A percentile compares a stretch with the other conserved stretches of the same genome.
Conservation (phyloP, 1,140 invertebrate species). For the Drosophila gunungcola region DNA sequence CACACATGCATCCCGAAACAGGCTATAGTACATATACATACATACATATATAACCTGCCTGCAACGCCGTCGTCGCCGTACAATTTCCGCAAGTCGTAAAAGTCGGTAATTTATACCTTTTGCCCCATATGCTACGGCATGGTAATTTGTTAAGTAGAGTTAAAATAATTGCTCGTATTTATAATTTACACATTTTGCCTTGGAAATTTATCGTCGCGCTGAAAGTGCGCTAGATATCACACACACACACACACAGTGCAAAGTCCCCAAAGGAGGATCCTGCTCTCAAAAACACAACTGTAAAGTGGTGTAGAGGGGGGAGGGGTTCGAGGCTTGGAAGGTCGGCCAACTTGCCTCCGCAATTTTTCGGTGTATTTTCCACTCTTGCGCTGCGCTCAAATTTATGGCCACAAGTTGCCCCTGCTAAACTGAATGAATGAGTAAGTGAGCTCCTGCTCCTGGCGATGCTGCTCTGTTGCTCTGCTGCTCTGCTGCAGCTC, state of each 20-base stretch:
- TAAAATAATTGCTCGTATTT: conserved; percentile 85
- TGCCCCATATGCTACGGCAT: conserved; percentile 83
- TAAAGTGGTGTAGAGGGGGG: neutral
- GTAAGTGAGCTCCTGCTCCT: conserved; percentile 38
- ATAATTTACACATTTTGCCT: conserved; percentile 84
- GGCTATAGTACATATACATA: neutral
- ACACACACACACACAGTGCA: conserved; percentile 7
- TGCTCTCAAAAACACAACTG: conserved; percentile 5
- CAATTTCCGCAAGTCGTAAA: conserved; percentile 83
- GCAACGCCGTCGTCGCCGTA: conserved; percentile 66
- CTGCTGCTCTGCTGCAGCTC: conserved; percentile 2
- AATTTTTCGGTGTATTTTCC: conserved; percentile 73
- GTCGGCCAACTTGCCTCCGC: conserved; percentile 62
- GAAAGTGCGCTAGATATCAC: conserved; percentile 76
- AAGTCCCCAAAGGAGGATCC: conserved; percentile 36
- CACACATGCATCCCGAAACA: conserved; percentile 13
- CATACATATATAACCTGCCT: conserved; percentile 31
- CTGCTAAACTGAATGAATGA: conserved; percentile 52
- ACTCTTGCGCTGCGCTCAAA: conserved; percentile 61
- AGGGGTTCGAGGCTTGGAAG: neutral
- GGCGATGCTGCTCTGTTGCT: conserved; percentile 18
- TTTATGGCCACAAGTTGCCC: conserved; percentile 73
- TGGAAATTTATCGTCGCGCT: conserved; percentile 83
- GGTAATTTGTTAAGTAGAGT: conserved; percentile 85
- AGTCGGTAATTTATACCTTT: conserved; percentile 84